These are phyloP conservation scores for Cetoscarus ocellatus DNA, from an alignment of 2,797 vertebrate genomes.

Conservation along the genomic window DNA sequence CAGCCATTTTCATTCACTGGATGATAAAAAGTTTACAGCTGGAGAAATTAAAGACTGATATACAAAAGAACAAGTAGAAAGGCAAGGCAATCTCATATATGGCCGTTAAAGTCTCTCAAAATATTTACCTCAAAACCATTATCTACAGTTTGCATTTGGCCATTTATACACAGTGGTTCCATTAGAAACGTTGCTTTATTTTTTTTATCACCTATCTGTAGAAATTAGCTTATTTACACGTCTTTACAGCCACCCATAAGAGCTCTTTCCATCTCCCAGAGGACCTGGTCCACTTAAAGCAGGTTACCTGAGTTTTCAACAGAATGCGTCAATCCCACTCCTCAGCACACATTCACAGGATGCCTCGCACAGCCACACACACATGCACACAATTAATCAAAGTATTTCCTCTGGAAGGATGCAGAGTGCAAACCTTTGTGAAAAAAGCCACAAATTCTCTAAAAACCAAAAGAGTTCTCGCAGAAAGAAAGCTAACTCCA, in stretches of 20 bases:
- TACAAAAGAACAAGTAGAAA: constrained; percentile 87
- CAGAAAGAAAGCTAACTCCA: constrained; percentile 39
- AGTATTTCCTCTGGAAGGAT: constrained; percentile 49
- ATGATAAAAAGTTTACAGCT: constrained; percentile 73
- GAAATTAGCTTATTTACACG: constrained; percentile 94
- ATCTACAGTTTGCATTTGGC: constrained; percentile 93
- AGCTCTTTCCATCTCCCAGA: constrained; percentile 83
- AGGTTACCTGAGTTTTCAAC: constrained; percentile 96
- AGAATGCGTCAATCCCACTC: constrained; percentile 84
- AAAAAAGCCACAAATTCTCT: constrained; percentile 41
- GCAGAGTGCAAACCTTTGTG: constrained; percentile 42
- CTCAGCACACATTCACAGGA: constrained; percentile 85
- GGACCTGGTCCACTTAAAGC: constrained; percentile 86
- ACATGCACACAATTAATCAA: constrained; percentile 48
- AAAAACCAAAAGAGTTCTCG: constrained; percentile 40
- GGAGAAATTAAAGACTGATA: constrained; percentile 63
- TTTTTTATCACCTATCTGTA: constrained; percentile 77
- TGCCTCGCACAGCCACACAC: constrained; percentile 53
- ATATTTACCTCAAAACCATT: constrained; percentile 89
- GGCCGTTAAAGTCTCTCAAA: constrained; percentile 84
- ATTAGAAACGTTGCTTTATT: constrained; percentile 81
- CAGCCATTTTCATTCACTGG: constrained; percentile 80
- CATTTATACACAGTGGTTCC: constrained; percentile 91
- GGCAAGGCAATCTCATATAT: constrained; percentile 92
- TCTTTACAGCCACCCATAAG: constrained; percentile 89